Evolutionary conservation across 2,888 invertebrate genomes (phyloP).

Genomic region (Neoascia interrupta): DNA sequence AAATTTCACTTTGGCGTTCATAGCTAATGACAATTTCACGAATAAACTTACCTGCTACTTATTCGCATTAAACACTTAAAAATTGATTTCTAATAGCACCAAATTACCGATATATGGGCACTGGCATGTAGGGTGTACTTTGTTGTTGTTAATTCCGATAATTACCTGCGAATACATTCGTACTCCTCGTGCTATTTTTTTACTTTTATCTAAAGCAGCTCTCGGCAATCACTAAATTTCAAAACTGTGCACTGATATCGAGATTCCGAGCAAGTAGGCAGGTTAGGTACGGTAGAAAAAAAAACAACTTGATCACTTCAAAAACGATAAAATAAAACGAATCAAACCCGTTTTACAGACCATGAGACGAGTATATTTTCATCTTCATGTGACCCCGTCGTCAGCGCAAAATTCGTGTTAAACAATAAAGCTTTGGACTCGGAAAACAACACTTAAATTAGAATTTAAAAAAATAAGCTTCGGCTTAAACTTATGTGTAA

Average conservation of each 20-base stretch:
- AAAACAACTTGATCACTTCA: slow-evolving; percentile 28
- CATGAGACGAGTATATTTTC: not conserved
- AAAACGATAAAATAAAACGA: not conserved
- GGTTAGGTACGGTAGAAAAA: slow-evolving; percentile 10
- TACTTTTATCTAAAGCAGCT: slow-evolving; percentile 23
- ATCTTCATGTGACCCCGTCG: not conserved
- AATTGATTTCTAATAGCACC: no score
- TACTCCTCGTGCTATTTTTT: no score
- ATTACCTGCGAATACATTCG: slow-evolving; percentile 17
- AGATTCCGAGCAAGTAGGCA: slow-evolving; percentile 24
- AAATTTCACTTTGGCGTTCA: no score
- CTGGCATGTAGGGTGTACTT: not conserved
- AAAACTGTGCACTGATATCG: slow-evolving; percentile 57
- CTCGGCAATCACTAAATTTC: slow-evolving; percentile 25
- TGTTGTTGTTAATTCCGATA: not conserved
- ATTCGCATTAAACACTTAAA: no score
- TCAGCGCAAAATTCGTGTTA: slow-evolving; percentile 34
- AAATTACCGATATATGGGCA: no score
- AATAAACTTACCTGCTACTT: no score
- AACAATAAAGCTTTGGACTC: slow-evolving; percentile 23
- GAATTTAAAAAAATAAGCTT: no score
- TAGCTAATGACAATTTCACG: no score
- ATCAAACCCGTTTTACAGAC: not conserved
- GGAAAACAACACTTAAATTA: no score
- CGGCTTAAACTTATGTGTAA: no score